Percentiles rank a stretch among this genome's conserved stretches.
These are phyloP conservation scores for Hycleus phaleratus DNA, from an alignment of 1,140 invertebrate genomes.

Conservation along the genomic window DNA sequence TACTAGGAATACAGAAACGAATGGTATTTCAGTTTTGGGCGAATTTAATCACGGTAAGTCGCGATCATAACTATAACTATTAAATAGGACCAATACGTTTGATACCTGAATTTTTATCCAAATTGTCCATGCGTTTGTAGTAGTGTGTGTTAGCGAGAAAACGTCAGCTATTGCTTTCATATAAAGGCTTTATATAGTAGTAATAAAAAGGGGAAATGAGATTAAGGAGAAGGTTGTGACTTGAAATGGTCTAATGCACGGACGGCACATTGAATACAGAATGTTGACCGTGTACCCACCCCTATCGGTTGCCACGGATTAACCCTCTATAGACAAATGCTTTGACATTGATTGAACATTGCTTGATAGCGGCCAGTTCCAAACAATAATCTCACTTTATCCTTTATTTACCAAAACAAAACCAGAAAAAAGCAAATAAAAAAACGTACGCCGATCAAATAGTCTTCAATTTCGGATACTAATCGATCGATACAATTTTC, in stretches of 20 bases:
- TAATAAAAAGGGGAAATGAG: constrained; percentile 32
- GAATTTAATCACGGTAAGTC: constrained; percentile 40
- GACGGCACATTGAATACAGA: constrained; percentile 33
- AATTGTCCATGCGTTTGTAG: constrained; percentile 2
- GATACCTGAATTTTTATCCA: constrained; percentile 1
- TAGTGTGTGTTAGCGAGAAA: constrained; percentile 10
- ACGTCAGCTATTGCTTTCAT: constrained; percentile 29
- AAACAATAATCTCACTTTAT: constrained; percentile 17
- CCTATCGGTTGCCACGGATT: constrained; percentile 10
- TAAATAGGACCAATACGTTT: constrained; percentile 8
- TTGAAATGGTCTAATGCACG: constrained; percentile 30
- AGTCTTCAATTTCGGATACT: neutral
- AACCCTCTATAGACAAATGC: constrained; percentile 19
- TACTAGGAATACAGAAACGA: constrained; percentile 34
- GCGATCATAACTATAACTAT: constrained; percentile 29
- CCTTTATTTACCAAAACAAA: constrained; percentile 7
- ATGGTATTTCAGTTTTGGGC: constrained; percentile 36
- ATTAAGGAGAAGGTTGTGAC: constrained; percentile 29
- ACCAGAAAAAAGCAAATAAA: neutral
- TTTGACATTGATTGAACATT: constrained; percentile 21
- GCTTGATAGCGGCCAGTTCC: constrained; percentile 14
- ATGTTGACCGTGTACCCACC: constrained; percentile 17
- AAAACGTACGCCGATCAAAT: constrained; percentile 6
- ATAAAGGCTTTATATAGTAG: constrained; percentile 31
- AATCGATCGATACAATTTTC: too few species aligned